A percentile compares a stretch with the other conserved stretches of the same genome.
Conservation (phyloP, 2,888 invertebrate species). For the Acleris literana region DNA sequence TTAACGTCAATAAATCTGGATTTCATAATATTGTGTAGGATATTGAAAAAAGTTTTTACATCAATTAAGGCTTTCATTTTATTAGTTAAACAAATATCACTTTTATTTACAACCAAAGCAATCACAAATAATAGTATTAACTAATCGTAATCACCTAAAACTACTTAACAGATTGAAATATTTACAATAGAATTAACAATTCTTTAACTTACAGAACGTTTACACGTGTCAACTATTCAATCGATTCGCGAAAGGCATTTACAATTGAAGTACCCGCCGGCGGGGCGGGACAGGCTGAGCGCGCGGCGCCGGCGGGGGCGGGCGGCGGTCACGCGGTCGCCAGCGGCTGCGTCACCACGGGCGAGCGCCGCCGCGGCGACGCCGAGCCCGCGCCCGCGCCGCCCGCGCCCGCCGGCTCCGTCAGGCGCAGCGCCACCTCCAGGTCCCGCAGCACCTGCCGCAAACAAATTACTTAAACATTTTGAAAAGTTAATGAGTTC, state of each 20-base stretch:
- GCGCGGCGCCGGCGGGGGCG: conserved; percentile 81
- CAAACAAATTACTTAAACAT: neutral
- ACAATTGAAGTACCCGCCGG: conserved; percentile 39
- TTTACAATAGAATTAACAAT: conserved; percentile 81
- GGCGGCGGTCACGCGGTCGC: conserved; percentile 72
- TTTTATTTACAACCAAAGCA: conserved; percentile 83
- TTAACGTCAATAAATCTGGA: too few species aligned
- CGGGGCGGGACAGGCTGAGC: conserved; percentile 77
- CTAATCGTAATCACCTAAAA: conserved; percentile 80
- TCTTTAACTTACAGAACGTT: conserved; percentile 56
- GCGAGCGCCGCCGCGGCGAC: conserved; percentile 77
- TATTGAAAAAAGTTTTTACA: conserved; percentile 10
- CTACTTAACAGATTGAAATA: conserved; percentile 82
- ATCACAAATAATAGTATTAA: conserved; percentile 80
- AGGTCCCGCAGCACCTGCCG: conserved; percentile 92
- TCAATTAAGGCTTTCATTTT: conserved; percentile 75
- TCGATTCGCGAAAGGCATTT: conserved; percentile 46
- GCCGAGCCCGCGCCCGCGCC: conserved; percentile 55
- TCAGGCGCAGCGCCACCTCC: conserved; percentile 90
- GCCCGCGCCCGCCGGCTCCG: conserved; percentile 71
- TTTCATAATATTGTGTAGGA: neutral
- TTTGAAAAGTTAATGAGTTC: too few species aligned
- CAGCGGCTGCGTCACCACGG: conserved; percentile 81
- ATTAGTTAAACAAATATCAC: conserved; percentile 83
- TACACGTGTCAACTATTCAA: conserved; percentile 45